Conservation (phyloP, 2,797 vertebrate species). For the Gila robusta region DNA sequence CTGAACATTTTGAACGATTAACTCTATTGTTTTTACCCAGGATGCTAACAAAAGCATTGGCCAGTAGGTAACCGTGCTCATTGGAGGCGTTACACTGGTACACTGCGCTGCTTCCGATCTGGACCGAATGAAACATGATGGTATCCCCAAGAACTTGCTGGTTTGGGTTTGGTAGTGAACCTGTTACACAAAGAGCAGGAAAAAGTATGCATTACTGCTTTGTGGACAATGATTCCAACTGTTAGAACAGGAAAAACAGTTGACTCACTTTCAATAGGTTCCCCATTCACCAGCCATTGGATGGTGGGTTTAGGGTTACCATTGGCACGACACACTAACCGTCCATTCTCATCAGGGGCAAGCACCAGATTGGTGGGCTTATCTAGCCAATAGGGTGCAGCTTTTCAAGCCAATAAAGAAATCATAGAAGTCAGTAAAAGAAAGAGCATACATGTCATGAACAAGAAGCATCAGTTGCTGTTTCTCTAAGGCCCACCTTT, state of each 20-base stretch:
- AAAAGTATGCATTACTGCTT: not conserved
- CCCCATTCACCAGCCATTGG: constrained; percentile 92
- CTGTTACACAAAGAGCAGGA: constrained; percentile 65
- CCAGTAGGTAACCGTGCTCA: constrained; percentile 92
- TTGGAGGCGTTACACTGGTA: constrained; percentile 98
- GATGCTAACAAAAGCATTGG: constrained; percentile 94
- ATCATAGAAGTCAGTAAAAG: not conserved
- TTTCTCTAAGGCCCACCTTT: constrained; percentile 86
- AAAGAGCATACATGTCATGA: not conserved
- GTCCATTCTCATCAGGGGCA: constrained; percentile 89
- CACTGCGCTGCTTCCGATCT: constrained; percentile 91
- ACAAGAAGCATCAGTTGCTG: not conserved
- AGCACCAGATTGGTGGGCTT: constrained; percentile 92
- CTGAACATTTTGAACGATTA: not conserved
- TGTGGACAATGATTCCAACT: not conserved
- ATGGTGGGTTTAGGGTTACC: constrained; percentile 94
- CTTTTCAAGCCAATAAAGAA: constrained; percentile 71
- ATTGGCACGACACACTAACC: constrained; percentile 91
- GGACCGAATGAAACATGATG: constrained; percentile 91
- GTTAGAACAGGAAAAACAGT: not conserved
- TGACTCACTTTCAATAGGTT: constrained; percentile 86
- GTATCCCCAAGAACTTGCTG: constrained; percentile 89
- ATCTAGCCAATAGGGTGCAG: constrained; percentile 96
- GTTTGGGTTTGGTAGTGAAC: constrained; percentile 79
- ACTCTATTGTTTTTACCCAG: constrained; percentile 80